Percentiles rank a stretch among this genome's conserved stretches.
These are phyloP conservation scores for Sporophila hypoxantha DNA, from an alignment of 2,113 vertebrate genomes.

Conservation along the genomic window DNA sequence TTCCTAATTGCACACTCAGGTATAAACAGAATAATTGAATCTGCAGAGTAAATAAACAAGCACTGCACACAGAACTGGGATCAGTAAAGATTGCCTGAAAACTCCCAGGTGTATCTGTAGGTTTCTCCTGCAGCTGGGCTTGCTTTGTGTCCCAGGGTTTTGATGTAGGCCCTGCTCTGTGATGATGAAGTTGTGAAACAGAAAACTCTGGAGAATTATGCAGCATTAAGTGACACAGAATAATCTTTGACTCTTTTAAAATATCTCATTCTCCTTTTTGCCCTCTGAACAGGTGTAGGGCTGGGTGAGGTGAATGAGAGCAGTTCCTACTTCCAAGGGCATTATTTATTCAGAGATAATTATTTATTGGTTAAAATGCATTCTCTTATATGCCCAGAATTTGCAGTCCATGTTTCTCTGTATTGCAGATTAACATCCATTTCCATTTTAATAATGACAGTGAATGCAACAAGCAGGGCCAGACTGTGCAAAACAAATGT, in stretches of 20 bases:
- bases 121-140: neutral
- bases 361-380: neutral
- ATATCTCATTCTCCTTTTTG: neutral
- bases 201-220: neutral
- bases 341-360: neutral
- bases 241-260: neutral
- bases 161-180: neutral
- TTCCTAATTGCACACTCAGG: neutral
- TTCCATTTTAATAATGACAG: neutral
- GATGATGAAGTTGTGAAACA: neutral
- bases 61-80: neutral
- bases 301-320: neutral
- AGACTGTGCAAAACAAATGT: constrained; percentile 13
- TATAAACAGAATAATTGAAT: neutral
- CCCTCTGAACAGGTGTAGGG: neutral
- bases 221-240: neutral
- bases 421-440: neutral
- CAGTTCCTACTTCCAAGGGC: neutral
- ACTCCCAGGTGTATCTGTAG: neutral
- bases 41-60: neutral
- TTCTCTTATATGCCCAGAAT: neutral
- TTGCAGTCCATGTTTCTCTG: neutral
- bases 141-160: neutral
- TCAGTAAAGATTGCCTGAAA: neutral
- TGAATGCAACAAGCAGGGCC: neutral